Base-by-base conservation (phyloP, 2,888 invertebrate genomes). In the Temnothorax rugatulus region DNA sequence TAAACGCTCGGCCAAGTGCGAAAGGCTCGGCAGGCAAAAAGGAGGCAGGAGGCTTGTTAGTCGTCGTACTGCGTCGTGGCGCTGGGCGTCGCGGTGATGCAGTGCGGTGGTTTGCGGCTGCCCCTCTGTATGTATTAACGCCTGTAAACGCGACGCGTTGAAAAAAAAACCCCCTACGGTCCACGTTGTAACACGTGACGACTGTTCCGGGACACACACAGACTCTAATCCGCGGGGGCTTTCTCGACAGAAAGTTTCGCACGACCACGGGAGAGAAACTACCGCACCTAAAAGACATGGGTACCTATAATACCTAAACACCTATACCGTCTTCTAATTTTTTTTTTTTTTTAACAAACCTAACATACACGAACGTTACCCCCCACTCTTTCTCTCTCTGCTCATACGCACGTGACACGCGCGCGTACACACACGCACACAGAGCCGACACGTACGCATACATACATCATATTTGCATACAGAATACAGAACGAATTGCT, bases 11-110 rank as follows among this genome's bases (percentile, higher is more conserved):
- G 81, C 83, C 82, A 87, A 77, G 82, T 82, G 86, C 79, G 85
- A 74, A 86, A 88, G 84, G 82, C 71, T 84, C 84, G 57, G 81
- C 87, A 85, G 87, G 84, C 82, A 84, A 87, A 85, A 85, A 86
- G 89, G 91, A 89, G 94, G 94, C 93, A 86, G 89, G 91, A 89
- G 94, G 94, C 93, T 93, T 93, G 94, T 94, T 93, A 93, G 93
- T 94, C 93, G 94, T 94, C 94, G 94, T 94, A 94, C 94, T 94
- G 93, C 92, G 93, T 94, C 93, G 93, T 93, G 94, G 94, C 94
- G 94, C 93, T 94, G 93, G 93, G 93, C 94, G 93, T 94, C 94
- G 90, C 89, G 93, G 94, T 93, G 94, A 94, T 94, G 94, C 94
- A 94, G 94, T 94, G 94, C 94, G 94, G 94, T 94, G 94, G 94